These are phyloP conservation scores for Saguinus imperator DNA, from an alignment of 2,113 vertebrate species.

Conservation along the genomic window DNA sequence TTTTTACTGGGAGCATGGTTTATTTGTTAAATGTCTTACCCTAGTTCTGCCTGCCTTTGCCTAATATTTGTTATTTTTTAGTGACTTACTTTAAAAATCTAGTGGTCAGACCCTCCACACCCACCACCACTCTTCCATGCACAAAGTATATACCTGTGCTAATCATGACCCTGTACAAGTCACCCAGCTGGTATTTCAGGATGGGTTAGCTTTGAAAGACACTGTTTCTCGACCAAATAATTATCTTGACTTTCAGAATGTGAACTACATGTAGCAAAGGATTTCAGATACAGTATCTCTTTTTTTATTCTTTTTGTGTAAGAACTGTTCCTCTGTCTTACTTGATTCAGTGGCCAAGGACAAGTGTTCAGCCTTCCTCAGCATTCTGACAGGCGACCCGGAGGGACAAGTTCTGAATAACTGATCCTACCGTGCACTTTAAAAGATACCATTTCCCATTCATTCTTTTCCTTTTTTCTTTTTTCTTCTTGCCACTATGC, in stretches of 20 bases:
- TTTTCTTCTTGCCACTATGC: background rate
- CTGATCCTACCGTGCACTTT: background rate
- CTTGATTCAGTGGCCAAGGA: background rate
- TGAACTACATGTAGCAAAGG: background rate
- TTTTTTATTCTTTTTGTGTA: background rate
- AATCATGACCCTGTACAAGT: background rate
- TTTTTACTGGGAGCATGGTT: background rate
- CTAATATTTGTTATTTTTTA: background rate
- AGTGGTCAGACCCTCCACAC: background rate
- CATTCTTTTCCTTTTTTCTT: background rate
- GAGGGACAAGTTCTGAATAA: background rate
- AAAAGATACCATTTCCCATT: background rate
- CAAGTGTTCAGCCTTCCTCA: background rate
- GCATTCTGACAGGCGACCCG: background rate
- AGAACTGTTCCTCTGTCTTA: background rate
- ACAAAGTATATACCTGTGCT: background rate
- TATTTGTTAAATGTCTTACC: background rate
- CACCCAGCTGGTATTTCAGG: slow-evolving; percentile 2
- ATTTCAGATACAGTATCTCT: background rate
- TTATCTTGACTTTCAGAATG: background rate
- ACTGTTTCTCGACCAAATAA: background rate
- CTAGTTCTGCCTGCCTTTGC: background rate
- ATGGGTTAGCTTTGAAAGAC: background rate
- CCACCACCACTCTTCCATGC: background rate
- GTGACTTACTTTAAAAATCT: background rate